Conservation (phyloP, 2,888 invertebrate species). For the Trichopoda pennipes region DNA sequence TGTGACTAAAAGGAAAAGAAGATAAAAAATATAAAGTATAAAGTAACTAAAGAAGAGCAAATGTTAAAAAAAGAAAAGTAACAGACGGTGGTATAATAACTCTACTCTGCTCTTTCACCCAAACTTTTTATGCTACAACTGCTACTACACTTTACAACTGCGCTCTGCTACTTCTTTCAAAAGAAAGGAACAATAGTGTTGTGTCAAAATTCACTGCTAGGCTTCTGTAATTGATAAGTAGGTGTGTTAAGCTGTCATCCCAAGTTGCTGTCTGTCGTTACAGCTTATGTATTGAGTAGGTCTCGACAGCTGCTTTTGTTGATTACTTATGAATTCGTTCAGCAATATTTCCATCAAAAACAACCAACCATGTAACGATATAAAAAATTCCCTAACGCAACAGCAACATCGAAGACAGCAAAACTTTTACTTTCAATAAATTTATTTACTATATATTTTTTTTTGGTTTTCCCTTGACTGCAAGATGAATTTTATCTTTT, state of each 20-base stretch:
- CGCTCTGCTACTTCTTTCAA: neutral
- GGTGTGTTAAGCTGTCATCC: conserved; percentile 1
- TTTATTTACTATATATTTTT: neutral
- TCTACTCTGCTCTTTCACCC: neutral
- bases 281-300: conserved; percentile 16
- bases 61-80: conserved; percentile 7
- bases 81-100: conserved; percentile 20
- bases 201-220: conserved; percentile 13
- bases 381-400: conserved; percentile 6
- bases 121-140: conserved; percentile 6
- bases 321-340: conserved; percentile 56
- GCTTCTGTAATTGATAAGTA: conserved; percentile 1
- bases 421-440: conserved; percentile 67
- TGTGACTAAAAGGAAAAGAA: conserved; percentile 30
- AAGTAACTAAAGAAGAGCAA: conserved; percentile 22
- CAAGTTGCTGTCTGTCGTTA: conserved; percentile 22
- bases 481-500: conserved; percentile 40
- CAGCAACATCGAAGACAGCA: conserved; percentile 38
- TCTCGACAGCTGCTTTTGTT: conserved; percentile 28
- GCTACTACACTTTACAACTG: neutral
- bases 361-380: conserved; percentile 6
- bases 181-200: neutral
- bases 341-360: conserved; percentile 40
- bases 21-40: neutral
- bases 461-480: conserved; percentile 6